Conservation (phyloP, 2,797 vertebrate genomes). For the Uromys caudimaculatus region DNA sequence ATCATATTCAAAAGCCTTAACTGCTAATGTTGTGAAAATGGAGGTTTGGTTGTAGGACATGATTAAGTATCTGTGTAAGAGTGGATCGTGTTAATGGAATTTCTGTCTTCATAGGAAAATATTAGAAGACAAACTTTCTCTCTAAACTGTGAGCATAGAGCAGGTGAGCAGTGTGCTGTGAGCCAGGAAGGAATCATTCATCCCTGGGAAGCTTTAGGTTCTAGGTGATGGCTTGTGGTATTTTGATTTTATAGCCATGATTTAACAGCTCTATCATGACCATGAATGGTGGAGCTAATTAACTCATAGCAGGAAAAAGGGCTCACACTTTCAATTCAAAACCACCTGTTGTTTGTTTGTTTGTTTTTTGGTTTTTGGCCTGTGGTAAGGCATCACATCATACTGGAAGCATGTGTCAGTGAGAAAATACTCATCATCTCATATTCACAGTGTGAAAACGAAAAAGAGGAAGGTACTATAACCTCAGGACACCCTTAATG, state of each 20-base stretch:
- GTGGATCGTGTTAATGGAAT: accelerated
- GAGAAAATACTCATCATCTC: background rate
- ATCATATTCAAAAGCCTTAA: background rate
- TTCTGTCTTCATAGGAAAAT: background rate
- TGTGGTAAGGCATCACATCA: background rate
- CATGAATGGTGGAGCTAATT: background rate
- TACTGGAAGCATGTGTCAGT: background rate
- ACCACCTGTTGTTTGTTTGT: no score
- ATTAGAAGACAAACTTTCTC: background rate
- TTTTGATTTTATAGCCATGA: background rate
- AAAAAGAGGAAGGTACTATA: background rate
- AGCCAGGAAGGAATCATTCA: no score
- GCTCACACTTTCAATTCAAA: background rate
- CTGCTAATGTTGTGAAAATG: background rate
- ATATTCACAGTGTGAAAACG: background rate
- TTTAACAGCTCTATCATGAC: background rate
- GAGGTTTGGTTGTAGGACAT: background rate
- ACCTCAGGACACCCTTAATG: no score
- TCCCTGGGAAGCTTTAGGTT: background rate
- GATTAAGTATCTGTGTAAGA: background rate
- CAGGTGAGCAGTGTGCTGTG: background rate
- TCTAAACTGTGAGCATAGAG: accelerated
- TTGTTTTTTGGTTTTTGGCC: no score
- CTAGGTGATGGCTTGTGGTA: background rate
- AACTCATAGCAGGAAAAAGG: background rate